Conservation (phyloP, 1,140 invertebrate genomes). For the Chrysoperla carnea region DNA sequence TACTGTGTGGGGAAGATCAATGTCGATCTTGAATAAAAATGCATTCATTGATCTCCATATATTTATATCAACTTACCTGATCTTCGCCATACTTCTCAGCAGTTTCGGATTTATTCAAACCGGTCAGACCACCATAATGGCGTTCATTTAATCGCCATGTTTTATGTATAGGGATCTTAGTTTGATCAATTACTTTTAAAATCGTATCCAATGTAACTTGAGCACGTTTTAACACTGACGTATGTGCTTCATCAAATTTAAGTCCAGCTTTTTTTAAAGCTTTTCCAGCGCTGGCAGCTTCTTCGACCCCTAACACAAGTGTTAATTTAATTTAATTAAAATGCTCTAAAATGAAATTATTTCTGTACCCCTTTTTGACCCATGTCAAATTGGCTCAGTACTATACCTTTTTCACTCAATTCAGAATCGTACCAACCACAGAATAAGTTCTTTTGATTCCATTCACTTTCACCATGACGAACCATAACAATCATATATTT, state of each 20-base stretch:
- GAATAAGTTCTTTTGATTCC: conserved; percentile 87
- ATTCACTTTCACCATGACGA: conserved; percentile 89
- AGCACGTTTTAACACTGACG: conserved; percentile 78
- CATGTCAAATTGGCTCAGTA: no score
- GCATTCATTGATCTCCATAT: no score
- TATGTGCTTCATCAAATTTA: conserved; percentile 84
- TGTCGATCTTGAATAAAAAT: no score
- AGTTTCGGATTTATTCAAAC: conserved; percentile 89
- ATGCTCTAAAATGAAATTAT: no score
- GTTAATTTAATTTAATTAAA: no score
- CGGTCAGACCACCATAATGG: conserved; percentile 87
- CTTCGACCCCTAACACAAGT: conserved; percentile 50
- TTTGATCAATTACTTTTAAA: conserved; percentile 62
- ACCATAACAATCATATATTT: conserved; percentile 87
- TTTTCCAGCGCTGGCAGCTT: conserved; percentile 69
- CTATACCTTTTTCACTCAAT: conserved; percentile 62
- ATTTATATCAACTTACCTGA: conserved; percentile 28
- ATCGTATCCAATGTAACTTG: conserved; percentile 70
- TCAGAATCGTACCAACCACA: conserved; percentile 85
- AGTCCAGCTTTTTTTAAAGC: conserved; percentile 68
- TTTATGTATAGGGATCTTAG: conserved; percentile 59
- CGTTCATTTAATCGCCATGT: conserved; percentile 90
- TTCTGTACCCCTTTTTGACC: no score
- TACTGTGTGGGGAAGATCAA: no score
- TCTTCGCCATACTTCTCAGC: conserved; percentile 89